A percentile compares a stretch with the other conserved stretches of the same genome.
phyloP scores from a whole-genome alignment of 1,140 invertebrate species.

The Ips nitidus region DNA sequence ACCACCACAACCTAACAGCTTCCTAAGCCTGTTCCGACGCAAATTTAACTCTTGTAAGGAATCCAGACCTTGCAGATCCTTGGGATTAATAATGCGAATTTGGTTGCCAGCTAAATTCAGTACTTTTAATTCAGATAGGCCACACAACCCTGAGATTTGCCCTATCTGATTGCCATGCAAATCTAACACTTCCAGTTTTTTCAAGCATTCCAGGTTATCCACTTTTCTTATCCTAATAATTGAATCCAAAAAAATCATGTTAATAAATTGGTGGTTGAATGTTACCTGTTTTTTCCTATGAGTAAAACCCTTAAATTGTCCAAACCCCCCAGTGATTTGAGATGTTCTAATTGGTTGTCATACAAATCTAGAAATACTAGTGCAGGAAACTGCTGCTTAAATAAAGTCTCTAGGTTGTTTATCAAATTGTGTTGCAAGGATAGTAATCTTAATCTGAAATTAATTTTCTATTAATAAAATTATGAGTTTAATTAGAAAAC shows the following conservation, averaged over 20 bases:
- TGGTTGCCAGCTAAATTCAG: conserved; percentile 90
- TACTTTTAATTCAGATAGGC: conserved; percentile 74
- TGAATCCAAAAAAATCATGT: background rate
- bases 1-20: conserved; percentile 77
- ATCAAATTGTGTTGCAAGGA: conserved; percentile 91
- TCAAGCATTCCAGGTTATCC: conserved; percentile 71
- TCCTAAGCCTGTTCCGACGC: conserved; percentile 79
- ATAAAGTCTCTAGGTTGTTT: conserved; percentile 68
- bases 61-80: conserved; percentile 73
- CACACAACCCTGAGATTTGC: conserved; percentile 63
- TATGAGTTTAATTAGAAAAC: background rate
- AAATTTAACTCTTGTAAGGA: conserved; percentile 85
- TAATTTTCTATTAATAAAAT: background rate
- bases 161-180: conserved; percentile 87
- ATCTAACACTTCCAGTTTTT: conserved; percentile 84
- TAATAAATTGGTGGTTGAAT: conserved; percentile 1
- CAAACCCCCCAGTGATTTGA: conserved; percentile 72
- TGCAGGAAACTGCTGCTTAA: conserved; percentile 65
- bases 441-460: conserved; percentile 70
- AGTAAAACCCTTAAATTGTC: conserved; percentile 80
- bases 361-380: conserved; percentile 91
- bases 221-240: conserved; percentile 67
- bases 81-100: conserved; percentile 70
- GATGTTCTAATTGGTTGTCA: conserved; percentile 89
- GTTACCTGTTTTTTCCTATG: conserved; percentile 83